Percentiles rank a stretch among this genome's conserved stretches.
Conservation (phyloP, 2,113 vertebrate species). For the Lucifuga dentata region DNA sequence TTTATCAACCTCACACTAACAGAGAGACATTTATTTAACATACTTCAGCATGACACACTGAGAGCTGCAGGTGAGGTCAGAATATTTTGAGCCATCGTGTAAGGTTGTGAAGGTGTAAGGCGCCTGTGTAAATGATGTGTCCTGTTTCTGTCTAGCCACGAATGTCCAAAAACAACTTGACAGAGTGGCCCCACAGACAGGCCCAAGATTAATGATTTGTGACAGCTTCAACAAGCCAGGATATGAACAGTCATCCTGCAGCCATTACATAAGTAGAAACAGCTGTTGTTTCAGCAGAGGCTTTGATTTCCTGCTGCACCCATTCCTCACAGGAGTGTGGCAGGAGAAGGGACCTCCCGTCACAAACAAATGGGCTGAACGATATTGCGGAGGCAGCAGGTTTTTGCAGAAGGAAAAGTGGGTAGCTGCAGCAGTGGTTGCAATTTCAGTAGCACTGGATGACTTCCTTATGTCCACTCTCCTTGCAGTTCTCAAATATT, state of each 20-base stretch:
- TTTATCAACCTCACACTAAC: slow-evolving; percentile 16
- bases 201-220: slow-evolving; percentile 80
- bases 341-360: slow-evolving; percentile 44
- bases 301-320: slow-evolving; percentile 66
- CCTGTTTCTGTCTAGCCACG: slow-evolving; percentile 49
- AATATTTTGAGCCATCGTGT: slow-evolving; percentile 40
- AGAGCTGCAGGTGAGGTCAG: slow-evolving; percentile 22
- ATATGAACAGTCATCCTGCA: slow-evolving; percentile 82
- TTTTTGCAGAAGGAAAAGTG: not conserved
- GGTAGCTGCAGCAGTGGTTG: slow-evolving; percentile 16
- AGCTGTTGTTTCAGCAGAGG: slow-evolving; percentile 79
- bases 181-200: slow-evolving; percentile 76
- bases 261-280: slow-evolving; percentile 84
- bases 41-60: not conserved
- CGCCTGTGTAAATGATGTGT: slow-evolving; percentile 58
- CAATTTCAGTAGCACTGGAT: slow-evolving; percentile 31
- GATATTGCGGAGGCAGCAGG: slow-evolving; percentile 41
- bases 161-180: slow-evolving; percentile 72
- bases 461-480: slow-evolving; percentile 26
- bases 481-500: slow-evolving; percentile 30
- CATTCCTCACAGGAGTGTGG: slow-evolving; percentile 39
- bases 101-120: slow-evolving; percentile 62
- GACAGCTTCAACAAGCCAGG: slow-evolving; percentile 81
- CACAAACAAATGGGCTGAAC: slow-evolving; percentile 48
- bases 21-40: slow-evolving; percentile 28